Conservation (phyloP, 2,888 invertebrate genomes). For the Eremobia ochroleuca region DNA sequence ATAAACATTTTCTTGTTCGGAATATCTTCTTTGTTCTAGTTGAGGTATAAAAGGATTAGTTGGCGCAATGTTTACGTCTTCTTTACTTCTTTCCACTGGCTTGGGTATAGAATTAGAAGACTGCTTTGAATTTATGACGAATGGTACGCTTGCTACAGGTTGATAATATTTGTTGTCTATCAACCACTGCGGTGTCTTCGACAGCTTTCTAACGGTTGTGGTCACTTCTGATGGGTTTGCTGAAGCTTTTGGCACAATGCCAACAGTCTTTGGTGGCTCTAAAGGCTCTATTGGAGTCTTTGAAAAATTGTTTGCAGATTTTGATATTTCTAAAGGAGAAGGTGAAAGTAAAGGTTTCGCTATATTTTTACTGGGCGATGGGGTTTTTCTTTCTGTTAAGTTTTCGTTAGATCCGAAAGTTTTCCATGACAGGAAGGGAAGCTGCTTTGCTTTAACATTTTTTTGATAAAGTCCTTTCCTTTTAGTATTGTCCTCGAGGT, state of each 20-base stretch:
- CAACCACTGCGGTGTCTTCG: constrained; percentile 82
- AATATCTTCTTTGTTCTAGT: constrained; percentile 69
- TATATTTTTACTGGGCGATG: constrained; percentile 68
- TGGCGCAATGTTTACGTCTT: constrained; percentile 48
- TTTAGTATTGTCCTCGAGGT: constrained; percentile 66
- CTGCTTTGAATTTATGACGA: constrained; percentile 79
- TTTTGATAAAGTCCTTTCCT: constrained; percentile 81
- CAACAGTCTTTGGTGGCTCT: constrained; percentile 35
- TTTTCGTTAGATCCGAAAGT: constrained; percentile 75
- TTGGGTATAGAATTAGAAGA: constrained; percentile 49
- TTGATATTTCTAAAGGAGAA: constrained; percentile 64
- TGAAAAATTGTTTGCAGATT: constrained; percentile 55
- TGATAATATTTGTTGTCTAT: constrained; percentile 86
- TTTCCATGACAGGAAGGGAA: constrained; percentile 80
- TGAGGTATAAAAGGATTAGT: constrained; percentile 71
- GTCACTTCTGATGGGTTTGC: constrained; percentile 62
- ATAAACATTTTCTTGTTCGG: constrained; percentile 84
- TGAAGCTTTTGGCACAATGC: constrained; percentile 21
- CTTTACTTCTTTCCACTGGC: constrained; percentile 63
- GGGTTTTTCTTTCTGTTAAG: constrained; percentile 70
- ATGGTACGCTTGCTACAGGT: constrained; percentile 83
- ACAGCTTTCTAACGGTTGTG: constrained; percentile 76
- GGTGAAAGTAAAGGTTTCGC: constrained; percentile 44
- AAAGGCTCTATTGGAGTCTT: constrained; percentile 36
- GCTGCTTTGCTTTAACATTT: constrained; percentile 78